These are phyloP conservation scores for Pimpla rufipes DNA, from an alignment of 2,888 invertebrate species.

Conservation along the genomic window DNA sequence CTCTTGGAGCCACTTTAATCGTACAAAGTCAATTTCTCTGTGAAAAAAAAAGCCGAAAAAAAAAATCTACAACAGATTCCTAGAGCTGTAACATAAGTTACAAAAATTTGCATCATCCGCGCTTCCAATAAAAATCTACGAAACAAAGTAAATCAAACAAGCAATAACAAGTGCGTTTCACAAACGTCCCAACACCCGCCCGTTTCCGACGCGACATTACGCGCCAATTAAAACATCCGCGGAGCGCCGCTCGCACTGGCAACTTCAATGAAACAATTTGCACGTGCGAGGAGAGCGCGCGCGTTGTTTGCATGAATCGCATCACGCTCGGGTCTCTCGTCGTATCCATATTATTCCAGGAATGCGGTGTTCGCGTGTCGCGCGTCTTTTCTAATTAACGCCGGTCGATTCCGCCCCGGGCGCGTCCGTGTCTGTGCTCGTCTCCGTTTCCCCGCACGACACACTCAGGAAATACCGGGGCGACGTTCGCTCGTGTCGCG, in stretches of 20 bases:
- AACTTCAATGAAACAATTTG: slow-evolving; percentile 58
- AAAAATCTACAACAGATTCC: too few species aligned
- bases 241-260: background rate
- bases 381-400: slow-evolving; percentile 78
- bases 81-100: too few species aligned
- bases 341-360: slow-evolving; percentile 71
- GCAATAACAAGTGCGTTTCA: background rate
- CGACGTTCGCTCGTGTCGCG: background rate
- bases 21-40: too few species aligned
- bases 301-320: slow-evolving; percentile 48
- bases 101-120: too few species aligned
- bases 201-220: background rate
- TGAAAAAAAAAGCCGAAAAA: too few species aligned
- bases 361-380: slow-evolving; percentile 79
- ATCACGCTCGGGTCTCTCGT: slow-evolving; percentile 24
- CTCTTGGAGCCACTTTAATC: too few species aligned
- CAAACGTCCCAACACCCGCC: background rate
- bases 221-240: background rate
- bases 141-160: background rate
- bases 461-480: slow-evolving; percentile 51
- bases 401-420: slow-evolving; percentile 74
- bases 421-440: slow-evolving; percentile 16
- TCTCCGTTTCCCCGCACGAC: slow-evolving; percentile 58
- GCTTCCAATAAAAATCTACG: too few species aligned
- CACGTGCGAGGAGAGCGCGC: slow-evolving; percentile 13